Percentiles rank a stretch among this genome's conserved stretches.
Evolutionary conservation across 2,113 vertebrate genomes (phyloP).

Genomic region (Apeltes quadracus): DNA sequence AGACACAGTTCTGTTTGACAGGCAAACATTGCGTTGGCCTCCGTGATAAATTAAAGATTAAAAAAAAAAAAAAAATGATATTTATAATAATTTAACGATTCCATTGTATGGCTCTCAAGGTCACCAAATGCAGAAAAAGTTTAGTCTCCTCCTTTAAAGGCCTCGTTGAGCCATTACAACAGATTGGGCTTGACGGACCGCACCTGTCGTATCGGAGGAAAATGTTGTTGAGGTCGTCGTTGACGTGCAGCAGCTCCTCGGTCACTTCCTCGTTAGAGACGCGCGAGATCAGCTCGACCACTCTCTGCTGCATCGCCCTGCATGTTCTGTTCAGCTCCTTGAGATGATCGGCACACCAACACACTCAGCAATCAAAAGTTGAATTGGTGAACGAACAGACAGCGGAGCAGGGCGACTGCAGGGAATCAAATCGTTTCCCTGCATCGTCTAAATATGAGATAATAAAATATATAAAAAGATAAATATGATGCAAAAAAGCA

Average conservation of each 20-base stretch:
- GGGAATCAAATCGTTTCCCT: not conserved
- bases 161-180: not conserved
- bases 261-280: slow-evolving; percentile 98
- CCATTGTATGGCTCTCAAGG: not conserved
- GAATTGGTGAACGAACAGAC: not conserved
- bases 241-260: slow-evolving; percentile 93
- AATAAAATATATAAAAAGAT: not conserved
- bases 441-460: not conserved
- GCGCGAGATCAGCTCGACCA: slow-evolving; percentile 95
- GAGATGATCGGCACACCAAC: not conserved
- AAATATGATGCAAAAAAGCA: not conserved
- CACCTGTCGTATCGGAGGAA: slow-evolving; percentile 97
- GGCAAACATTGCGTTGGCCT: not conserved
- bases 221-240: slow-evolving; percentile 97
- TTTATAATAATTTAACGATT: no score
- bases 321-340: slow-evolving; percentile 97
- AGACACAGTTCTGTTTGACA: not conserved
- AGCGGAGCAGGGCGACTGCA: not conserved
- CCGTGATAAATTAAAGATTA: not conserved
- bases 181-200: not conserved
- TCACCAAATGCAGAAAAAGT: not conserved
- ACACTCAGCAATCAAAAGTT: slow-evolving; percentile 1
- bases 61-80: not conserved
- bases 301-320: slow-evolving; percentile 96
- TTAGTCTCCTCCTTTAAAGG: not conserved